A percentile compares a stretch with the other conserved stretches of the same genome.
Conservation (phyloP, 2,888 invertebrate species). For the Ichneumoninae sp. region DNA sequence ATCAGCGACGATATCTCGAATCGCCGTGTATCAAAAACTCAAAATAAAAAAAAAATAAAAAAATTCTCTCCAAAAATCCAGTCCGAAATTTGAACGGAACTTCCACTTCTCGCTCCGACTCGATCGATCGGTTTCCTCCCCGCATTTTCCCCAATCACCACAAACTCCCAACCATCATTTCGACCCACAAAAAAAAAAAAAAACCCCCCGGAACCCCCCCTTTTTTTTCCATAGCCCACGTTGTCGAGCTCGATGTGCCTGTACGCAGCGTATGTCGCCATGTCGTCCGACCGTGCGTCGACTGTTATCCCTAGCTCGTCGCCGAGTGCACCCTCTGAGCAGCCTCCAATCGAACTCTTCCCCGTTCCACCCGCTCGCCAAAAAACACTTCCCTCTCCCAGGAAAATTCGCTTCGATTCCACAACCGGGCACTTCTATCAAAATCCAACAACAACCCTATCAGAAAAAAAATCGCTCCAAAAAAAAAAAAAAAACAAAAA, state of each 20-base stretch:
- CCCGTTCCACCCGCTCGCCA: background rate
- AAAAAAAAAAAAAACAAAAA: background rate
- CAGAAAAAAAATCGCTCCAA: background rate
- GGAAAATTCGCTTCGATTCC: slow-evolving; percentile 35
- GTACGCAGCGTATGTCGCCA: slow-evolving; percentile 97
- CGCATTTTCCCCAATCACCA: background rate
- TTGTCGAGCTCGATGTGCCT: slow-evolving; percentile 97
- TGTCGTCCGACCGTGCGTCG: slow-evolving; percentile 81
- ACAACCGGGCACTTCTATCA: slow-evolving; percentile 54
- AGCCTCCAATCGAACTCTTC: slow-evolving; percentile 37
- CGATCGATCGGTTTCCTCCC: background rate
- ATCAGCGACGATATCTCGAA: slow-evolving; percentile 56
- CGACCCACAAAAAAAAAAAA: too few species aligned
- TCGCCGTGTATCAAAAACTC: slow-evolving; percentile 49
- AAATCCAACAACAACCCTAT: slow-evolving; percentile 20
- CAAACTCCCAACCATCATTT: background rate
- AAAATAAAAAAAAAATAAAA: too few species aligned
- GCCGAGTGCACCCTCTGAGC: slow-evolving; percentile 61
- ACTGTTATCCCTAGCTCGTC: slow-evolving; percentile 69
- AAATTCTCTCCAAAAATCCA: background rate
- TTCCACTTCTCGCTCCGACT: background rate
- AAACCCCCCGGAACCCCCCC: too few species aligned
- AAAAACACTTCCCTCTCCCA: slow-evolving; percentile 50
- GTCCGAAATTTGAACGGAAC: background rate
- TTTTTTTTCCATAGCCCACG: slow-evolving; percentile 96